These are phyloP conservation scores for Fregata magnificens DNA, from an alignment of 2,113 vertebrate genomes.

Conservation along the genomic window DNA sequence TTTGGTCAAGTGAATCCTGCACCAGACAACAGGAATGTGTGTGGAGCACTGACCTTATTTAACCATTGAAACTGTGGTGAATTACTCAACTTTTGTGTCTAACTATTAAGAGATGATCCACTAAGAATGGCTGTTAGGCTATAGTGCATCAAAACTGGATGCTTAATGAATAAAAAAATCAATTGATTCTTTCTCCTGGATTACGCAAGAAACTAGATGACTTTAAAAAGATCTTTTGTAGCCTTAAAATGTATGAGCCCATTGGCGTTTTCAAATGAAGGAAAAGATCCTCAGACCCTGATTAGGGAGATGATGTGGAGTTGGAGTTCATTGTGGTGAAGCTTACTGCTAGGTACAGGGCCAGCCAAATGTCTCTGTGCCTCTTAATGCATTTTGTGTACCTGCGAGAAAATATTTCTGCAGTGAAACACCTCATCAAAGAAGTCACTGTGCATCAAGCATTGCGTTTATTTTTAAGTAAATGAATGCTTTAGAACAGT, in stretches of 20 bases:
- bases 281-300: background rate
- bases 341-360: background rate
- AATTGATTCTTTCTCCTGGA: background rate
- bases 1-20: background rate
- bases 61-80: background rate
- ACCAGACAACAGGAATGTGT: background rate
- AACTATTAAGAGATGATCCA: background rate
- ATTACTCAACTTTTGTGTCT: background rate
- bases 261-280: background rate
- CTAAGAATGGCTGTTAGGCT: background rate
- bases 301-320: background rate
- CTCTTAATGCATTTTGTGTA: background rate
- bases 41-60: background rate
- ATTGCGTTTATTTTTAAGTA: background rate
- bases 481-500: background rate
- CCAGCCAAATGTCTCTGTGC: background rate
- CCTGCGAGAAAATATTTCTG: background rate
- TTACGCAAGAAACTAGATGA: background rate
- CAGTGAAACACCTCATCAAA: background rate
- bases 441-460: background rate
- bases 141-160: background rate
- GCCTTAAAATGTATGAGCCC: background rate
- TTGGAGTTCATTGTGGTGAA: background rate
- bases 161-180: background rate
- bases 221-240: background rate